Evolutionary conservation across 2,113 vertebrate species (phyloP).

Genomic region (Cyanoliseus patagonus): DNA sequence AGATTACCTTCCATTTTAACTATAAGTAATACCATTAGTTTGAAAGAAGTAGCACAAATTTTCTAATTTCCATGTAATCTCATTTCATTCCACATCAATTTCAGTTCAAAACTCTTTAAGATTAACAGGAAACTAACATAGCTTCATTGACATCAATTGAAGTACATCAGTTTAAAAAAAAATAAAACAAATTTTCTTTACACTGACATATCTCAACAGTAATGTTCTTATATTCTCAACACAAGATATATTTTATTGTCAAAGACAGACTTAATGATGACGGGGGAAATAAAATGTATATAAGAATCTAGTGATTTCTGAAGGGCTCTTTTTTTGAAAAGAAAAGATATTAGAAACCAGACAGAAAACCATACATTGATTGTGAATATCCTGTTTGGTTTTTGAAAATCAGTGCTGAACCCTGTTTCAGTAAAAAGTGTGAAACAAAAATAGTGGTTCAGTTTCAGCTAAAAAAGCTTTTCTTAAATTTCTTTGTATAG

Average conservation of each 20-base stretch:
- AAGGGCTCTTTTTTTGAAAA: accelerated
- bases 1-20: not conserved
- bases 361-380: not conserved
- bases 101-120: not conserved
- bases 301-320: not conserved
- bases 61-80: not conserved
- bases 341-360: not conserved
- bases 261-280: not conserved
- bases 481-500: not conserved
- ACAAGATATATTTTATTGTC: not conserved
- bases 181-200: not conserved
- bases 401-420: not conserved
- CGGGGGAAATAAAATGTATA: not conserved
- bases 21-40: not conserved
- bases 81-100: not conserved
- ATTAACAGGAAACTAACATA: not conserved
- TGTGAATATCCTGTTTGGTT: not conserved
- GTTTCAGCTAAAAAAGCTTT: not conserved
- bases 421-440: not conserved
- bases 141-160: not conserved
- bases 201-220: not conserved
- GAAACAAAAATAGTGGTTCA: not conserved
- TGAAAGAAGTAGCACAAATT: not conserved
- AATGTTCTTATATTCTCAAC: not conserved
- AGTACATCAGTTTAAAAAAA: not conserved